Evolutionary conservation across 2,888 invertebrate genomes (phyloP), one percentile per base, ranked within the genome.

Genomic region (Latrodectus hesperus): DNA sequence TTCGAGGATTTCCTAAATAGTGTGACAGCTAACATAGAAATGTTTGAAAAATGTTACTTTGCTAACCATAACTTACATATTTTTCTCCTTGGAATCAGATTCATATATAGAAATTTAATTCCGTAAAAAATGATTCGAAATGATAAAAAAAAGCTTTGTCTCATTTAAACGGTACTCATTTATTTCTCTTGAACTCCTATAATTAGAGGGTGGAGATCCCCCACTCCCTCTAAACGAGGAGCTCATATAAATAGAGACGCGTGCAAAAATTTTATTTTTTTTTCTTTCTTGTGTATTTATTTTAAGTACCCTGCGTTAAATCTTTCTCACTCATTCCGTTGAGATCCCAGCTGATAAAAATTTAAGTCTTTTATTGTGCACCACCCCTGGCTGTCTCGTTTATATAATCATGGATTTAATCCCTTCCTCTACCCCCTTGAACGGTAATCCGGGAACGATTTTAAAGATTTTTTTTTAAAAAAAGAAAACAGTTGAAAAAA

Each of bases 281-380:
- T 60, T 60, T 60, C 12, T 12, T 60, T 6, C 60, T 14, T 16
- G 64, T 51, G 64, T 64, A 71, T 71, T 68, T 81, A 74, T 75
- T 70, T 53, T 11, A 55, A 55, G 75, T 53, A 72, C 67, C 53
- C 49, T 65, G 80, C 70, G 68, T 75, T 76, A 76, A 86, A 86
- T 76, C 81, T 86, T 86, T 86, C 72, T 72, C 80, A 73, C 78
- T 73, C 53, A 73, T 38, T 52, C 16, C n/a, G 22, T 16, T n/a
- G 67, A 75, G 80, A 80, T 71, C 76, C 17, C 22, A 53, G 38
- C 79, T 86, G 86, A 86, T 86, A 86, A 85, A 81, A 76, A 81
- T 86, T 86, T 86, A 86, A 86, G 86, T 70, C 86, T 80, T 81
- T 86, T 86, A 86, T 86, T 86, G 76, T 81, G 22, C 86, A 17